Conservation (phyloP, 2,113 vertebrate species). For the Ceratotherium simum region DNA sequence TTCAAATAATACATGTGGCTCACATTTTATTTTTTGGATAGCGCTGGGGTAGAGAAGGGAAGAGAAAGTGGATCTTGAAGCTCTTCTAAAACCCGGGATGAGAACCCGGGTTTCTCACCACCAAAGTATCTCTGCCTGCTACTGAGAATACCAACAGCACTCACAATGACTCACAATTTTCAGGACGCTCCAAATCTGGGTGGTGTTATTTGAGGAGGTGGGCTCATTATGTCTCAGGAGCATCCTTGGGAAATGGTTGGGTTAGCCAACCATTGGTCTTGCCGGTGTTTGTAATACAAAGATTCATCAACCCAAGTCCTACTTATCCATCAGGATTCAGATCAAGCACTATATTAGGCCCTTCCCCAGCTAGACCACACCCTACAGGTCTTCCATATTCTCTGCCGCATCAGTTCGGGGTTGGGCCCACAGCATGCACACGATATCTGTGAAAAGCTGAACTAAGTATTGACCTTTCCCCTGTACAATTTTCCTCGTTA, state of each 20-base stretch:
- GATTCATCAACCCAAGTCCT: background rate
- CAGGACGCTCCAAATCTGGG: background rate
- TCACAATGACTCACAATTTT: background rate
- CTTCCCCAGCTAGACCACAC: background rate
- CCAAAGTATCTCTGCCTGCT: background rate
- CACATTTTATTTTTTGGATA: background rate
- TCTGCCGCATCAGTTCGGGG: background rate
- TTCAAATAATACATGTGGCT: background rate
- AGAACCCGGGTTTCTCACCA: background rate
- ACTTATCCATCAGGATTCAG: background rate
- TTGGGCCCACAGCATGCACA: background rate
- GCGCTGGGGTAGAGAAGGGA: background rate
- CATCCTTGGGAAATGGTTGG: background rate
- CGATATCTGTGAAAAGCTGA: background rate
- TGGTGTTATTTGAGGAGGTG: background rate
- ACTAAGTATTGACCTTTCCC: background rate
- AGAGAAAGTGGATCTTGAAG: background rate
- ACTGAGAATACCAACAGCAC: background rate
- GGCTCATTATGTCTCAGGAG: background rate
- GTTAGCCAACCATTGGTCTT: background rate
- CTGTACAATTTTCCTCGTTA: background rate
- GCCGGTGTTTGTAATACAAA: constrained; percentile 16
- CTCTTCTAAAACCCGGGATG: background rate
- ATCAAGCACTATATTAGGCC: background rate
- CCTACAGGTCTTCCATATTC: background rate